phyloP scores from a whole-genome alignment of 2,888 invertebrate genomes.

The Polia nebulosa region DNA sequence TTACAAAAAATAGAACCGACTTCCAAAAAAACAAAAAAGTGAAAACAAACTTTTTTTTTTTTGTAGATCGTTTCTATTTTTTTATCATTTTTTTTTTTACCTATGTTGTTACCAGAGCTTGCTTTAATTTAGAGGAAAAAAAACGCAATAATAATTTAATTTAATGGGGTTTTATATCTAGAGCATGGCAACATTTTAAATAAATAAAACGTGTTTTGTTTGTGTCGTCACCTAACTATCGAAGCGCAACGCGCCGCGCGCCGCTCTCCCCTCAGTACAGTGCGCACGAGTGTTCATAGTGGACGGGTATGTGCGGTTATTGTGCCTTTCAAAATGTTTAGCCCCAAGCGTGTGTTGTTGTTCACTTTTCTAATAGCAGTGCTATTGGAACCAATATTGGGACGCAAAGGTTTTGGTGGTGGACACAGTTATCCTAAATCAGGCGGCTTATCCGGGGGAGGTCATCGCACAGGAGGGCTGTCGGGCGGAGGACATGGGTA shows the following conservation, averaged over 20 bases:
- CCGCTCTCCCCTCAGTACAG: slow-evolving; percentile 59
- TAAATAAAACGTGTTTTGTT: slow-evolving; percentile 39
- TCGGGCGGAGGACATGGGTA: slow-evolving; percentile 71
- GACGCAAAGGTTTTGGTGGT: slow-evolving; percentile 70
- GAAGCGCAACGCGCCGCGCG: slow-evolving; percentile 16
- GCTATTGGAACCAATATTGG: slow-evolving; percentile 68
- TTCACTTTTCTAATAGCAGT: slow-evolving; percentile 74
- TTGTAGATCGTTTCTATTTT: too few relatives aligned
- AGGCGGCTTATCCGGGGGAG: slow-evolving; percentile 70
- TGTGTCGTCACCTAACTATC: slow-evolving; percentile 37
- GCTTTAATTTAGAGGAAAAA: neutral
- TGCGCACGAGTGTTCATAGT: slow-evolving; percentile 71
- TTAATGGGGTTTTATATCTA: slow-evolving; percentile 1
- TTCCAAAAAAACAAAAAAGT: too few relatives aligned
- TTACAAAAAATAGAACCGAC: too few relatives aligned
- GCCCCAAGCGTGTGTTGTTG: slow-evolving; percentile 73
- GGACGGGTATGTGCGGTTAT: slow-evolving; percentile 51
- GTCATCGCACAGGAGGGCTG: slow-evolving; percentile 70
- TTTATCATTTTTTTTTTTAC: too few relatives aligned
- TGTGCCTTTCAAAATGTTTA: slow-evolving; percentile 71
- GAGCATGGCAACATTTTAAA: slow-evolving; percentile 45
- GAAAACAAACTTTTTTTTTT: too few relatives aligned
- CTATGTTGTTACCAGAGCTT: too few relatives aligned
- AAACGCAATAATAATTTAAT: neutral
- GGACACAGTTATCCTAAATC: slow-evolving; percentile 76